phyloP scores from a whole-genome alignment of 1,140 invertebrate species.

The Leptoteleia sp. region DNA sequence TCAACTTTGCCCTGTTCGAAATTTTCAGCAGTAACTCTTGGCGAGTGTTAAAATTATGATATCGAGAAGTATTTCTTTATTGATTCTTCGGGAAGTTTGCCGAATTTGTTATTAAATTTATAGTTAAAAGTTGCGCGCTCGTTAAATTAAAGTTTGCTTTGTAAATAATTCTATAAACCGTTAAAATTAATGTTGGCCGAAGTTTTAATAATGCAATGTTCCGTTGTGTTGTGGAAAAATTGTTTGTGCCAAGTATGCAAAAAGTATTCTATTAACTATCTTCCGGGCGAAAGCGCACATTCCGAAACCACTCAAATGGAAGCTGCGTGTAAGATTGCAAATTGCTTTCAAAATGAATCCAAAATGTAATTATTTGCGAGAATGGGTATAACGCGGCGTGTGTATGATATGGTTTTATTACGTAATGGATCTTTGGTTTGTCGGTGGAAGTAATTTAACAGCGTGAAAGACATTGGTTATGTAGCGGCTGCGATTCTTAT shows the following conservation, averaged over 20 bases:
- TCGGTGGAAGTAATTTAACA: conserved; percentile 21
- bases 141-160: too few species aligned
- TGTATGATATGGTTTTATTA: conserved; percentile 20
- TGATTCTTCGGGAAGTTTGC: too few species aligned
- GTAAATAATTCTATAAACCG: too few species aligned
- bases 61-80: background rate
- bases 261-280: conserved; percentile 1
- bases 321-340: background rate
- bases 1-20: too few species aligned
- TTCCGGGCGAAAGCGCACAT: background rate
- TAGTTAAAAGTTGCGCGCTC: too few species aligned
- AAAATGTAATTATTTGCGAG: conserved; percentile 24
- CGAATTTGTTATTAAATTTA: too few species aligned
- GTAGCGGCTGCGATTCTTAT: conserved; percentile 20
- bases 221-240: too few species aligned
- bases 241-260: too few species aligned
- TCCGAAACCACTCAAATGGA: background rate
- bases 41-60: background rate
- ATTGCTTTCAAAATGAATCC: conserved; percentile 4
- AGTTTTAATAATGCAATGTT: too few species aligned
- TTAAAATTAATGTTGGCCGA: too few species aligned
- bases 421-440: conserved; percentile 31
- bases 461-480: conserved; percentile 22
- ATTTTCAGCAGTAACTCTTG: background rate
- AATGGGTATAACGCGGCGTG: background rate